A percentile compares a stretch with the other conserved stretches of the same genome.
These are phyloP conservation scores for Fragum whitleyi DNA, from an alignment of 2,888 invertebrate species.

Conservation along the genomic window DNA sequence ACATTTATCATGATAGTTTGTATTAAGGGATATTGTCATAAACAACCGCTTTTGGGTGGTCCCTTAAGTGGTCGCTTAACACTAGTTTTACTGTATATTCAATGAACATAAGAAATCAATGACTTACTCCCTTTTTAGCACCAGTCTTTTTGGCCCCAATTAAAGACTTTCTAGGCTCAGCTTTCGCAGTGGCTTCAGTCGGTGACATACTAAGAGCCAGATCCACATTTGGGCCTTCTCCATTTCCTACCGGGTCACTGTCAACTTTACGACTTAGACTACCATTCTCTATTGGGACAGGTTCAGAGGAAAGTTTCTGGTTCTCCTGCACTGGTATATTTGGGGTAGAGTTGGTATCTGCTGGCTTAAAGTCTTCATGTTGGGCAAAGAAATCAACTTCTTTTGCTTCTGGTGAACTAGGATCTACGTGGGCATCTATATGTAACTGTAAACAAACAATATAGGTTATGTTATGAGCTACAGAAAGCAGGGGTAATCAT, in stretches of 20 bases:
- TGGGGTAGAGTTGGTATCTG: conserved; percentile 23
- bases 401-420: conserved; percentile 86
- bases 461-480: background rate
- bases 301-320: conserved; percentile 68
- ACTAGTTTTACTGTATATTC: too few relatives aligned
- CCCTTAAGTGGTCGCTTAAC: too few relatives aligned
- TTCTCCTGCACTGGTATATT: conserved; percentile 62
- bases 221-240: conserved; percentile 86
- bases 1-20: too few relatives aligned
- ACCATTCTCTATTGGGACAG: conserved; percentile 76
- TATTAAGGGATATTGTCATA: too few relatives aligned
- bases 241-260: conserved; percentile 31
- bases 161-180: conserved; percentile 88
- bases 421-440: conserved; percentile 73
- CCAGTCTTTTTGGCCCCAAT: conserved; percentile 90
- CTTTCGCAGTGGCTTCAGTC: conserved; percentile 80
- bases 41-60: too few relatives aligned
- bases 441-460: conserved; percentile 66
- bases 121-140: conserved; percentile 90
- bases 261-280: conserved; percentile 45
- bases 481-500: too few relatives aligned
- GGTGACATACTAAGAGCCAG: conserved; percentile 85
- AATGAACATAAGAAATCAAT: too few relatives aligned
- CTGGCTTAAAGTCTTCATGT: conserved; percentile 84
- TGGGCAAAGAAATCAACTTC: conserved; percentile 97